phyloP scores from a whole-genome alignment of 2,113 vertebrate genomes.

The Catharus minimus region DNA sequence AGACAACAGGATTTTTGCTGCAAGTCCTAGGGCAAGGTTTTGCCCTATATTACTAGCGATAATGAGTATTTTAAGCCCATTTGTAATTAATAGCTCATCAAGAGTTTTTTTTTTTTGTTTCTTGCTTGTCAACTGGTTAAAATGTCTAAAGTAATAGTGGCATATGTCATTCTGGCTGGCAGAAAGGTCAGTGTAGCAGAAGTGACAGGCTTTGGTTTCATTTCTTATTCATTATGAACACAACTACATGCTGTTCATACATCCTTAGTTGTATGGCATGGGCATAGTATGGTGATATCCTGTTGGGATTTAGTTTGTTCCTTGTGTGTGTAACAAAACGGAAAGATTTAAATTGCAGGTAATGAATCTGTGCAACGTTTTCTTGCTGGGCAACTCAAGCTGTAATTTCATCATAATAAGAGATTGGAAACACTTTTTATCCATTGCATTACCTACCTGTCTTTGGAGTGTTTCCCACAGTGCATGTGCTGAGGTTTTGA shows the following conservation, averaged over 20 bases:
- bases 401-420: neutral
- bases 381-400: neutral
- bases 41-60: neutral
- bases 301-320: neutral
- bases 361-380: neutral
- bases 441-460: neutral
- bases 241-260: neutral
- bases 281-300: neutral
- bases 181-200: neutral
- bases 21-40: conserved; percentile 13
- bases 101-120: neutral
- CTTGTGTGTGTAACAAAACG: neutral
- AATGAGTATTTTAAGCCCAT: neutral
- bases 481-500: neutral
- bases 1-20: neutral
- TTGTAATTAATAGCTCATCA: conserved; percentile 4
- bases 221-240: neutral
- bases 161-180: neutral
- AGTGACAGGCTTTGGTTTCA: neutral
- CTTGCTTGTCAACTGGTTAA: neutral
- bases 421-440: neutral
- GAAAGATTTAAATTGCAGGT: neutral
- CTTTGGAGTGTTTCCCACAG: neutral
- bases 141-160: neutral
- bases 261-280: neutral